Evolutionary conservation across 2,113 vertebrate species (phyloP).

Genomic region (Eretmochelys imbricata): DNA sequence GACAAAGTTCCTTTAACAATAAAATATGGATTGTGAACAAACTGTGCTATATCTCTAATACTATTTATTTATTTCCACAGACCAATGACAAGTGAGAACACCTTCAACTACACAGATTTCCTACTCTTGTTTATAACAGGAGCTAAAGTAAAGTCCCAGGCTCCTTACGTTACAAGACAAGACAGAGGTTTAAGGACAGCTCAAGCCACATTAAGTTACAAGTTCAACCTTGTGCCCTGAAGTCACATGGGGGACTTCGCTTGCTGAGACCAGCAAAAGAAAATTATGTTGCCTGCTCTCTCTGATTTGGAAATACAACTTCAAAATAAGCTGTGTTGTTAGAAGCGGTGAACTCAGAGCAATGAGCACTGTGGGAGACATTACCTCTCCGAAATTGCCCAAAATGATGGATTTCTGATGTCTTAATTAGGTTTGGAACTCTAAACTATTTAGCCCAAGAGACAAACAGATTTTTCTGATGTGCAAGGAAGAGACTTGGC

Average conservation of each 20-base stretch:
- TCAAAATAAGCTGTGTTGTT: slow-evolving; percentile 18
- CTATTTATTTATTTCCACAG: background rate
- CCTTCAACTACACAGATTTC: slow-evolving; percentile 5
- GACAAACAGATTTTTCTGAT: slow-evolving; percentile 14
- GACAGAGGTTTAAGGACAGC: background rate
- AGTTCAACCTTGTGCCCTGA: background rate
- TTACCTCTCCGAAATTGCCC: background rate
- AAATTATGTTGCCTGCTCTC: slow-evolving; percentile 28
- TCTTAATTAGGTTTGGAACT: slow-evolving; percentile 46
- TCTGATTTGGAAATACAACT: slow-evolving; percentile 15
- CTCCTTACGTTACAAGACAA: background rate
- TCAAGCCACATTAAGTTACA: background rate
- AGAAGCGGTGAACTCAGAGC: slow-evolving; percentile 22
- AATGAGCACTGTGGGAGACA: background rate
- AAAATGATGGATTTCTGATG: slow-evolving; percentile 29
- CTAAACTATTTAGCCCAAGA: slow-evolving; percentile 15
- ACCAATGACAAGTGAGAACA: background rate
- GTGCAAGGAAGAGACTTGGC: background rate
- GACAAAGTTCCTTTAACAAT: background rate
- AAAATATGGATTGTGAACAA: background rate
- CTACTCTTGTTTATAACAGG: background rate
- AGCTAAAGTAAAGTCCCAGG: background rate
- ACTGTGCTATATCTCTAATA: background rate
- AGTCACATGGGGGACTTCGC: background rate
- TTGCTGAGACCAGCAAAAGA: background rate